Conservation (phyloP, 2,888 invertebrate species). For the Plagiodera versicolora region DNA sequence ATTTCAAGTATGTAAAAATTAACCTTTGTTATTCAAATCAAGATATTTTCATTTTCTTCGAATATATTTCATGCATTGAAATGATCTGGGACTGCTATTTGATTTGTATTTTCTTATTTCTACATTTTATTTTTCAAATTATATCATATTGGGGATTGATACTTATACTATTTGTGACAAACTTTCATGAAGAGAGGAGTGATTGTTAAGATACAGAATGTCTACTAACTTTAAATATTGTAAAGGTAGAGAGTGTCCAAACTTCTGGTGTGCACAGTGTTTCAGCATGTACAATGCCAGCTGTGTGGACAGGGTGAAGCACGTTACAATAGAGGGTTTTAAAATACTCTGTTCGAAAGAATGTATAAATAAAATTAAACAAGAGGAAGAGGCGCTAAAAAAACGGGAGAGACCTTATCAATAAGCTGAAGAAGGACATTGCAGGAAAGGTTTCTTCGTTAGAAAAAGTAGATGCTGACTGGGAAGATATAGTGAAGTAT, state of each 20-base stretch:
- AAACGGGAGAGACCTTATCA: conserved; percentile 8
- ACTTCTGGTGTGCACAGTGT: conserved; percentile 8
- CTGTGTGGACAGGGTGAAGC: conserved; percentile 1
- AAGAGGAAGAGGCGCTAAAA: conserved; percentile 3
- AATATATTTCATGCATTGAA: no score
- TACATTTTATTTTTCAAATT: no score
- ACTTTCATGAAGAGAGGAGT: neutral
- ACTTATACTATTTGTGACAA: neutral
- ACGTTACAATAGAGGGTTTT: conserved; percentile 5
- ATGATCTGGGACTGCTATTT: no score
- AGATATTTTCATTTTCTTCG: no score
- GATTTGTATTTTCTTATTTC: no score
- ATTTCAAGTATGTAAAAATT: no score
- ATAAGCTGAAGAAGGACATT: conserved; percentile 1
- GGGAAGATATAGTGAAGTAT: conserved; percentile 6
- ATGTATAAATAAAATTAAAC: conserved; percentile 8
- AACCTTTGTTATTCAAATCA: no score
- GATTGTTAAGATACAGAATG: conserved; percentile 8
- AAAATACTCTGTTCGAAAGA: conserved; percentile 8
- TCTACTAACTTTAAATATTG: conserved; percentile 1
- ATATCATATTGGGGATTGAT: neutral
- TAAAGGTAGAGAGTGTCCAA: conserved; percentile 11
- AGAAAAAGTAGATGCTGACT: conserved; percentile 9
- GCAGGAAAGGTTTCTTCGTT: conserved; percentile 5
- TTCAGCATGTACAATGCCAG: conserved; percentile 7